Percentiles rank a stretch among this genome's conserved stretches.
Conservation (phyloP, 2,797 vertebrate genomes). For the Propithecus perrieri region DNA sequence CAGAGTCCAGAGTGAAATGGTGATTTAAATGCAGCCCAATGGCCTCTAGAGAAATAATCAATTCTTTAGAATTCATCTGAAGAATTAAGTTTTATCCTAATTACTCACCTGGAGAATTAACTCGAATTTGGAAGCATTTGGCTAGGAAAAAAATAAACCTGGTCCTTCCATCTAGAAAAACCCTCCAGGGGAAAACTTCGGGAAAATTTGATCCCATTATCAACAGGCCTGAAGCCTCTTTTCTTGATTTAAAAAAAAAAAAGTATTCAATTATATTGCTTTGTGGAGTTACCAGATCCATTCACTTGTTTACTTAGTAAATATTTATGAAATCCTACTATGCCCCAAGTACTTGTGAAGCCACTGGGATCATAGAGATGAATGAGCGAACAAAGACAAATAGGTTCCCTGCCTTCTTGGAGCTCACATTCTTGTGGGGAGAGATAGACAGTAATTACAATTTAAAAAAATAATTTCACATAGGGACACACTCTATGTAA, state of each 20-base stretch:
- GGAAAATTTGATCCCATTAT: background rate
- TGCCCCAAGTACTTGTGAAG: slow-evolving; percentile 22
- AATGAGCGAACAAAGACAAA: background rate
- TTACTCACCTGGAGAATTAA: slow-evolving; percentile 75
- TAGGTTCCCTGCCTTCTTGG: background rate
- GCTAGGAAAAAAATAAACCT: slow-evolving; percentile 13
- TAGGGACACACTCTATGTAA: background rate
- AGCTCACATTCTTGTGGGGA: background rate
- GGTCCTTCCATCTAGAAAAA: slow-evolving; percentile 46
- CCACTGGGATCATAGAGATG: background rate
- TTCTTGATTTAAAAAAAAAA: slow-evolving; percentile 20
- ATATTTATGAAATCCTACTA: slow-evolving; percentile 49
- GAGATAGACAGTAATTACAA: background rate
- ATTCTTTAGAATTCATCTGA: slow-evolving; percentile 75
- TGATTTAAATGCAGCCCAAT: slow-evolving; percentile 72
- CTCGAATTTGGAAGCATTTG: slow-evolving; percentile 68
- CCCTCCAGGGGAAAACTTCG: slow-evolving; percentile 15
- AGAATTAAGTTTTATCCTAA: slow-evolving; percentile 75
- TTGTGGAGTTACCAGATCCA: background rate
- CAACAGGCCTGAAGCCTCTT: background rate
- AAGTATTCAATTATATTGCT: slow-evolving; percentile 24
- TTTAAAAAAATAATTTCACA: slow-evolving; percentile 36
- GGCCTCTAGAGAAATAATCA: slow-evolving; percentile 70
- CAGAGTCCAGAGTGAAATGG: slow-evolving; percentile 70
- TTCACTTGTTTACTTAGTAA: slow-evolving; percentile 48